These are phyloP conservation scores for Ophion slaviceki DNA, from an alignment of 2,888 invertebrate species.

Conservation along the genomic window DNA sequence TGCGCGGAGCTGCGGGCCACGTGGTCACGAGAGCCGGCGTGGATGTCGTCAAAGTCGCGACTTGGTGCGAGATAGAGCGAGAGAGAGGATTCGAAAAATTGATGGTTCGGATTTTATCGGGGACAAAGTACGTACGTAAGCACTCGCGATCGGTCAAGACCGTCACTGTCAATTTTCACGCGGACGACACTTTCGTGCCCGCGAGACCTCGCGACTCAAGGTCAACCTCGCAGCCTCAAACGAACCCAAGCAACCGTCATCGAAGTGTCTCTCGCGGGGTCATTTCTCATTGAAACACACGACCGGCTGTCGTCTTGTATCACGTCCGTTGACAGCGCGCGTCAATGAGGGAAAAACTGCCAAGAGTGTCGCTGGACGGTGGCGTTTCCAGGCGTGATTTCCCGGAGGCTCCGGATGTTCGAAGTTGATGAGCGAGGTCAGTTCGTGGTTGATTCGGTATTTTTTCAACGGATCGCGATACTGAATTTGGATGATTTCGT, in stretches of 20 bases:
- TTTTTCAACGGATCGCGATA: not conserved
- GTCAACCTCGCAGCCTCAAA: not conserved
- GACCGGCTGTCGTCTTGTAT: not conserved
- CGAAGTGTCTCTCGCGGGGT: not conserved
- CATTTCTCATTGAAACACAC: not conserved
- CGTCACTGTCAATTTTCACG: constrained; percentile 1
- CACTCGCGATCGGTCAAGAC: not conserved
- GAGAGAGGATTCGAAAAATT: not conserved
- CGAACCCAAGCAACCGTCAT: not conserved
- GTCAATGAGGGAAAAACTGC: not conserved
- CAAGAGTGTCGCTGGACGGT: not conserved
- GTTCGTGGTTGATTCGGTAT: not conserved
- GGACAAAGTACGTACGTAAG: not conserved
- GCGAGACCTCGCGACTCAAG: not conserved
- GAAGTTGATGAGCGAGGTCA: no score
- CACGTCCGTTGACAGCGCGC: not conserved
- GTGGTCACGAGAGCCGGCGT: constrained; percentile 5
- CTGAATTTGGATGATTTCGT: not conserved
- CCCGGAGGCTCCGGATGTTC: not conserved
- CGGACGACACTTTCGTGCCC: not conserved
- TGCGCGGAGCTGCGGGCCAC: not conserved
- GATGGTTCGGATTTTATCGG: not conserved
- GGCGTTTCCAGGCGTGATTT: not conserved
- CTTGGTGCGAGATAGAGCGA: not conserved
- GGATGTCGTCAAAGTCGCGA: not conserved